These are phyloP conservation scores for Mylabris phalerata DNA, from an alignment of 1,140 invertebrate species.

Conservation along the genomic window DNA sequence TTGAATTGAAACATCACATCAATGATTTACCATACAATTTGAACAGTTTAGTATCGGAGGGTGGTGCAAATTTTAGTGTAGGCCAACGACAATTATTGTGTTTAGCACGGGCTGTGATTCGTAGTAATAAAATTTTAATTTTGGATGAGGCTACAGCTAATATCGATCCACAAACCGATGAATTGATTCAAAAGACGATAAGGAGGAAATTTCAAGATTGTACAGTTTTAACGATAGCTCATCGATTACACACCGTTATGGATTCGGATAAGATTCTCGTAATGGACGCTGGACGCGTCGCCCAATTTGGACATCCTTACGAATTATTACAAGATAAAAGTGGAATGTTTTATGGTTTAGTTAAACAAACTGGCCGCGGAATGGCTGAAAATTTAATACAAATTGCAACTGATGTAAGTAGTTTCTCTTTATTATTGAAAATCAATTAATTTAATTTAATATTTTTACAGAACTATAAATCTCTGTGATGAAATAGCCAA, in stretches of 20 bases:
- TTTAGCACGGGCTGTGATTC: no score
- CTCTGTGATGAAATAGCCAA: no score
- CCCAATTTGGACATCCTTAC: slow-evolving; percentile 34
- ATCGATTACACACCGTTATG: slow-evolving; percentile 72
- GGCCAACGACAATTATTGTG: no score
- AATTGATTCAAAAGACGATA: no score
- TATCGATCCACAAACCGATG: no score
- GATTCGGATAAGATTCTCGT: slow-evolving; percentile 47
- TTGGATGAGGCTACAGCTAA: no score
- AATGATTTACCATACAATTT: slow-evolving; percentile 36
- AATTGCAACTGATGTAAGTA: neutral
- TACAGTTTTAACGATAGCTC: slow-evolving; percentile 79
- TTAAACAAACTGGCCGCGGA: slow-evolving; percentile 50
- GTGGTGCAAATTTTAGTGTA: no score
- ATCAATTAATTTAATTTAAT: no score
- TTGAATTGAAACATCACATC: slow-evolving; percentile 56
- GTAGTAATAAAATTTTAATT: no score
- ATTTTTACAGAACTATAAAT: no score
- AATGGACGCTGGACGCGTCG: slow-evolving; percentile 29
- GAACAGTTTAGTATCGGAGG: no score
- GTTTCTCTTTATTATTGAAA: no score
- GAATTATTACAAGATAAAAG: slow-evolving; percentile 33
- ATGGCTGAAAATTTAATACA: slow-evolving; percentile 10
- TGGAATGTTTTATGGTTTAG: slow-evolving; percentile 60
- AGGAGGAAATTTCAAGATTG: slow-evolving; percentile 42